Evolutionary conservation across 2,113 vertebrate genomes (phyloP).

Genomic region (Pterocles gutturalis): DNA sequence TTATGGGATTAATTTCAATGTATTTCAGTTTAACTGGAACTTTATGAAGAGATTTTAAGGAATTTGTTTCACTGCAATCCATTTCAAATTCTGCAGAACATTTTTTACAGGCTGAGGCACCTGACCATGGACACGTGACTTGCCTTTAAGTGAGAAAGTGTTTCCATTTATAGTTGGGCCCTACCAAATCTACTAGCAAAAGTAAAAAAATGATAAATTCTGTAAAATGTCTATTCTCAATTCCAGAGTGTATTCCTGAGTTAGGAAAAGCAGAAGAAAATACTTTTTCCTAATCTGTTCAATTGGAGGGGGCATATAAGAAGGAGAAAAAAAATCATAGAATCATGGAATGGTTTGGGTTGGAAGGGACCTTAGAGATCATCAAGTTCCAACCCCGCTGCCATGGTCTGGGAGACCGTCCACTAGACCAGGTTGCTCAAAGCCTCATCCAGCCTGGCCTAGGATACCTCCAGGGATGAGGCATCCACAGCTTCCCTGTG

Average conservation of each 20-base stretch:
- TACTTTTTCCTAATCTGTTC: background rate
- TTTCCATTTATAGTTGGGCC: background rate
- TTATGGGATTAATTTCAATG: background rate
- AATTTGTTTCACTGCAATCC: background rate
- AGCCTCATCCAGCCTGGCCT: too few species aligned
- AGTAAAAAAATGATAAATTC: background rate
- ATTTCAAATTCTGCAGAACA: background rate
- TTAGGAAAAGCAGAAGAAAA: background rate
- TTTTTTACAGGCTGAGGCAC: background rate
- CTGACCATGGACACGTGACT: background rate
- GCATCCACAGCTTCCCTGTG: too few species aligned
- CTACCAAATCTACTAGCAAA: background rate
- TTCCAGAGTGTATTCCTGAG: background rate
- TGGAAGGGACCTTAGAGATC: too few species aligned
- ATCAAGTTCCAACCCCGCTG: too few species aligned
- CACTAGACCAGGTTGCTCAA: too few species aligned
- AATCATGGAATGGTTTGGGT: too few species aligned
- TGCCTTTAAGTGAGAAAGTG: background rate
- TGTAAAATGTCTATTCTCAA: background rate
- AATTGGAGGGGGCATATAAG: background rate
- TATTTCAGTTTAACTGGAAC: background rate
- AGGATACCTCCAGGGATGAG: too few species aligned
- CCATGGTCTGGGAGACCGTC: too few species aligned
- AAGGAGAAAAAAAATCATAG: background rate
- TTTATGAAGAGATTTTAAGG: background rate